phyloP scores from a whole-genome alignment of 2,888 invertebrate species.

The Epirrhoe tristata region DNA sequence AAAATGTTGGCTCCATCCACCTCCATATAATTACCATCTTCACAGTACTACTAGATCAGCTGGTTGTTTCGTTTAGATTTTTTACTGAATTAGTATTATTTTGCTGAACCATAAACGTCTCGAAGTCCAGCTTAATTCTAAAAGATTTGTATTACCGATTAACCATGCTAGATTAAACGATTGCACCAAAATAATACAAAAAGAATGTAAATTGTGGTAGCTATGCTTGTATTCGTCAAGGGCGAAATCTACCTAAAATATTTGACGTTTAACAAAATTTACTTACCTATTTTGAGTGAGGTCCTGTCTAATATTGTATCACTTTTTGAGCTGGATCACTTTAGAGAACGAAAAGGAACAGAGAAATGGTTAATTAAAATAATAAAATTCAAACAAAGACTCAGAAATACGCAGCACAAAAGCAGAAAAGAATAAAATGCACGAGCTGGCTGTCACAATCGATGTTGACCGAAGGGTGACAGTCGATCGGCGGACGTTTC shows the following conservation, averaged over 20 bases:
- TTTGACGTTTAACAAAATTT: conserved; percentile 51
- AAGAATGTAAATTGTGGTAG: conserved; percentile 28
- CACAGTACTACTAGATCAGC: neutral
- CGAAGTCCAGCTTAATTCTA: neutral
- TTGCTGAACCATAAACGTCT: neutral
- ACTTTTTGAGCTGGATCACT: conserved; percentile 41
- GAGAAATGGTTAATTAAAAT: conserved; percentile 36
- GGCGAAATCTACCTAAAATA: conserved; percentile 56
- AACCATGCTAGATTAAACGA: neutral
- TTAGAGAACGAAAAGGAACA: conserved; percentile 33
- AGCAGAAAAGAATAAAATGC: conserved; percentile 46
- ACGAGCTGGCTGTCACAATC: conserved; percentile 31
- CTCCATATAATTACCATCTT: neutral
- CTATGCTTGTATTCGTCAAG: conserved; percentile 57
- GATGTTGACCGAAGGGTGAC: conserved; percentile 5
- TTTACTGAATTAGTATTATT: neutral
- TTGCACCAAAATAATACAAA: conserved; percentile 11
- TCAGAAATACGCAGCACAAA: conserved; percentile 50
- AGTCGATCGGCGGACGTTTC: neutral
- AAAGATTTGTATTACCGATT: neutral
- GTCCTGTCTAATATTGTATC: conserved; percentile 41
- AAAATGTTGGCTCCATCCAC: neutral
- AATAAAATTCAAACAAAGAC: conserved; percentile 51
- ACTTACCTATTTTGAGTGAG: conserved; percentile 57
- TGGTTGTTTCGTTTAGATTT: neutral